phyloP scores from a whole-genome alignment of 1,140 invertebrate genomes.

The Acyrthosiphon pisum region DNA sequence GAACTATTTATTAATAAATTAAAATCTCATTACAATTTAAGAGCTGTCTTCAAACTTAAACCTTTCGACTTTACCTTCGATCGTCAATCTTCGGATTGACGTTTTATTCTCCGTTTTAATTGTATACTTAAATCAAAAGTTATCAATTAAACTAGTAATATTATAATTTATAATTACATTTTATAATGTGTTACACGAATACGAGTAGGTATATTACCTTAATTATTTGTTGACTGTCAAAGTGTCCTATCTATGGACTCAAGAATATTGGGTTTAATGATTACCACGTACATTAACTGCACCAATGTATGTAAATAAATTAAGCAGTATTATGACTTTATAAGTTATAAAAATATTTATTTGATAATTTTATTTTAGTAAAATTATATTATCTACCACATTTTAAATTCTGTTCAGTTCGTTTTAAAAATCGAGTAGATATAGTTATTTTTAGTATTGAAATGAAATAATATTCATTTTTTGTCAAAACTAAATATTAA shows the following conservation, averaged over 20 bases:
- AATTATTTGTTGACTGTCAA: background rate
- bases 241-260: background rate
- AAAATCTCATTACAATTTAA: background rate
- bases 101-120: too few species aligned
- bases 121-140: background rate
- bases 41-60: background rate
- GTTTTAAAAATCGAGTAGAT: too few species aligned
- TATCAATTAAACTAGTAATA: background rate
- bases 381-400: too few species aligned
- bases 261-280: too few species aligned
- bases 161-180: background rate
- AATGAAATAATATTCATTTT: background rate
- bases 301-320: background rate
- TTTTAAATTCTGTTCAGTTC: too few species aligned
- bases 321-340: background rate
- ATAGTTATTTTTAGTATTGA: too few species aligned
- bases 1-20: background rate
- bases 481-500: background rate
- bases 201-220: background rate
- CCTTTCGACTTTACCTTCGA: background rate
- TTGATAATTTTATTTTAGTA: too few species aligned
- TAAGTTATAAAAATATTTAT: background rate
- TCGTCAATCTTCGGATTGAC: background rate
- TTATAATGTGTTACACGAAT: background rate
- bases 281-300: too few species aligned